phyloP scores from a whole-genome alignment of 2,113 vertebrate species.

The Callionymus lyra region DNA sequence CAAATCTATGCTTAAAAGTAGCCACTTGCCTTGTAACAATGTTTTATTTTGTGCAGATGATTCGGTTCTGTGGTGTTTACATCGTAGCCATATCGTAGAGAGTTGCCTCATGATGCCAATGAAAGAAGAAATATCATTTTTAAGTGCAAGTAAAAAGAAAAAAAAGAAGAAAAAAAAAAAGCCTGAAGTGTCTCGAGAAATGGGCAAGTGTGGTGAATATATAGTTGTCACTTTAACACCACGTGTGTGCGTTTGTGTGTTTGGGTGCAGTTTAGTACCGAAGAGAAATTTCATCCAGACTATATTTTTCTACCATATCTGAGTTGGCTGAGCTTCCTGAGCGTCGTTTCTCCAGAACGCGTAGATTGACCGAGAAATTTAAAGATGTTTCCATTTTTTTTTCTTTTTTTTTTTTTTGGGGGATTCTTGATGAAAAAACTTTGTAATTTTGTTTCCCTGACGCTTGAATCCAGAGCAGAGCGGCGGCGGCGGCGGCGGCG shows the following conservation, averaged over 20 bases:
- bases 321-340: constrained; percentile 51
- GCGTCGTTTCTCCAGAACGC: neutral
- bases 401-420: constrained; percentile 67
- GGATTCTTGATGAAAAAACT: constrained; percentile 60
- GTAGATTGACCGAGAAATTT: too few relatives aligned
- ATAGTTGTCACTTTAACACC: constrained; percentile 18
- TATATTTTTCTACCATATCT: constrained; percentile 78
- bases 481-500: neutral
- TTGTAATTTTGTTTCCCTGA: constrained; percentile 73
- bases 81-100: constrained; percentile 65
- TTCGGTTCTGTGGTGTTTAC: constrained; percentile 70
- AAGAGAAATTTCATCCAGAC: constrained; percentile 68
- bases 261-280: constrained; percentile 63
- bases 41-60: constrained; percentile 66
- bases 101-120: constrained; percentile 71
- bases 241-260: constrained; percentile 25
- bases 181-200: constrained; percentile 59
- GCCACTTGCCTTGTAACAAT: constrained; percentile 72
- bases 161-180: constrained; percentile 25
- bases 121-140: constrained; percentile 58
- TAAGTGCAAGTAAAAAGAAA: constrained; percentile 47
- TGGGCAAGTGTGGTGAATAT: constrained; percentile 21
- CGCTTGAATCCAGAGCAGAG: constrained; percentile 37
- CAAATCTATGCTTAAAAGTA: constrained; percentile 69
- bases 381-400: constrained; percentile 35